Evolutionary conservation across 1,140 invertebrate genomes (phyloP).

Genomic region (Papilio helenus): DNA sequence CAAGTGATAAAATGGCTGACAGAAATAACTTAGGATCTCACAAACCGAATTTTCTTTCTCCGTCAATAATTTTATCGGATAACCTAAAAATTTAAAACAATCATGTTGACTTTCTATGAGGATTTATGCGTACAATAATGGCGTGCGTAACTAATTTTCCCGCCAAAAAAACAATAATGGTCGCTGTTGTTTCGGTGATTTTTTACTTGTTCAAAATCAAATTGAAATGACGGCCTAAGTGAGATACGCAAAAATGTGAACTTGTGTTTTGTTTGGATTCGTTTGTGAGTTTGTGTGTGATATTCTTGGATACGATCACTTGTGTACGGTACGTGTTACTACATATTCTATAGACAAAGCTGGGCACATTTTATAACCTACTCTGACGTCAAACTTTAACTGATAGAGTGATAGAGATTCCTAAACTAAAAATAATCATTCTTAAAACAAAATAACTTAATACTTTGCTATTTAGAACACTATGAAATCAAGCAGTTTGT

Average conservation of each 20-base stretch:
- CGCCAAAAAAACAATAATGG: conserved; percentile 77
- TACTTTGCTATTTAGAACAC: too few species aligned
- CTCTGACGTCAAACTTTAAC: background rate
- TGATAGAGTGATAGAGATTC: background rate
- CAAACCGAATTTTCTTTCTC: conserved; percentile 46
- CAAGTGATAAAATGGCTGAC: conserved; percentile 47
- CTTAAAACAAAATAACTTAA: background rate
- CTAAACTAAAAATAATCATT: background rate
- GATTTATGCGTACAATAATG: conserved; percentile 53
- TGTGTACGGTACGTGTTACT: conserved; percentile 41
- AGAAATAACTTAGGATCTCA: conserved; percentile 47
- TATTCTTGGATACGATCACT: background rate
- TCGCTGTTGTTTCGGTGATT: conserved; percentile 59
- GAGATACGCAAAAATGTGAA: conserved; percentile 66
- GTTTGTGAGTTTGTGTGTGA: conserved; percentile 52
- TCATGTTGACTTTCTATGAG: conserved; percentile 23
- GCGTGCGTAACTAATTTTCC: conserved; percentile 66
- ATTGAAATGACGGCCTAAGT: conserved; percentile 71
- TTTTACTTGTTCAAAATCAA: conserved; percentile 78
- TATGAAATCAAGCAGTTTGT: too few species aligned
- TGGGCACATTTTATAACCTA: background rate
- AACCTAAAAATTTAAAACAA: conserved; percentile 41
- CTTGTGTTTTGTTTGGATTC: conserved; percentile 56
- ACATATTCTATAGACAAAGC: background rate
- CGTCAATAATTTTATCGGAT: conserved; percentile 37